These are phyloP conservation scores for Aplochiton taeniatus DNA, from an alignment of 2,797 vertebrate genomes.

Conservation along the genomic window DNA sequence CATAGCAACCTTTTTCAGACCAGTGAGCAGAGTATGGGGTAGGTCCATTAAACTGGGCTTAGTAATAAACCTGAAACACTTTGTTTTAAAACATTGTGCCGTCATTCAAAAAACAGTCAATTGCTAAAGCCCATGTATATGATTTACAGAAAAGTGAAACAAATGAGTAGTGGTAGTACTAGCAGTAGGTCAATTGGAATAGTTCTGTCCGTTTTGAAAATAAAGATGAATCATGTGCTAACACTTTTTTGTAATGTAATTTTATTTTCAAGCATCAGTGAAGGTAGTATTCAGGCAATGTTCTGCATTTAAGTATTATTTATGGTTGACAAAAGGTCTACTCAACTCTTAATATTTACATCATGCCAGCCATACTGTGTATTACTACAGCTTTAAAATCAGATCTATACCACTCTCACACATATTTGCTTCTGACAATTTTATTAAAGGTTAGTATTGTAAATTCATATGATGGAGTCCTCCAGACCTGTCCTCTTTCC, in stretches of 20 bases:
- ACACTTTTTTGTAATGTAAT: too few relatives aligned
- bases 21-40: conserved; percentile 51
- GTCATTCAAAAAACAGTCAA: not conserved
- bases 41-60: conserved; percentile 63
- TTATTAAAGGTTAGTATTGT: not conserved
- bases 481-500: not conserved
- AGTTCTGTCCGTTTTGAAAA: not conserved
- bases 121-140: too few relatives aligned
- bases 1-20: conserved; percentile 67
- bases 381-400: not conserved
- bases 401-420: not conserved
- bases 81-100: too few relatives aligned
- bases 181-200: too few relatives aligned
- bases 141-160: too few relatives aligned
- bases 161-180: too few relatives aligned
- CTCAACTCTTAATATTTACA: not conserved
- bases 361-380: not conserved
- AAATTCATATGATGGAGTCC: not conserved
- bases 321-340: not conserved
- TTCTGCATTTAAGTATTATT: not conserved
- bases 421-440: not conserved
- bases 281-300: not conserved
- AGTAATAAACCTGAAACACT: conserved; percentile 53
- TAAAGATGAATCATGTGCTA: too few relatives aligned
- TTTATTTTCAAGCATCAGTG: too few relatives aligned